Evolutionary conservation across 2,797 vertebrate genomes (phyloP).

Genomic region (Melanitta fusca): DNA sequence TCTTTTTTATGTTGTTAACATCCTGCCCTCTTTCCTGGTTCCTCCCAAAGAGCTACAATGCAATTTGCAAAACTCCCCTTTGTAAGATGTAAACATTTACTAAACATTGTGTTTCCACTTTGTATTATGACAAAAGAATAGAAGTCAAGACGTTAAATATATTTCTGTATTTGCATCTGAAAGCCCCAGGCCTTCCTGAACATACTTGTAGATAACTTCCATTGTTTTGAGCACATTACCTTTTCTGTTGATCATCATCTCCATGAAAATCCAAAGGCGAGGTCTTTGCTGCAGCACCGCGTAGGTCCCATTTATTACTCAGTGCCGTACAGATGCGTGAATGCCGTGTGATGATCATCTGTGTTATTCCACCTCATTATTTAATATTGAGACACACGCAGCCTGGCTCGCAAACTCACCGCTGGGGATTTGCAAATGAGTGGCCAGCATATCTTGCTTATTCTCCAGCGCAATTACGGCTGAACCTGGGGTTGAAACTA

Average conservation of each 20-base stretch:
- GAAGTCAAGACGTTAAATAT: constrained; percentile 68
- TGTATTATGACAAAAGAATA: constrained; percentile 66
- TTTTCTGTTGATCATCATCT: constrained; percentile 32
- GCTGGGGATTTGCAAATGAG: neutral
- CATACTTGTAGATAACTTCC: constrained; percentile 46
- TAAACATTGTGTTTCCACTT: constrained; percentile 72
- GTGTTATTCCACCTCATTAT: neutral
- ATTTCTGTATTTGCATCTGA: constrained; percentile 66
- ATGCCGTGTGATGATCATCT: neutral
- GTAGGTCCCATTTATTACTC: neutral
- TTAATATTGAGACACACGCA: neutral
- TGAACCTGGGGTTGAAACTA: neutral
- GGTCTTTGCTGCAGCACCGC: neutral
- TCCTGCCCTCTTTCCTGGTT: constrained; percentile 74
- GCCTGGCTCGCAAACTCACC: neutral
- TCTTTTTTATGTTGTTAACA: constrained; percentile 75
- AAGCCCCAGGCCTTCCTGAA: constrained; percentile 68
- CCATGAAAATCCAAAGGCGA: neutral
- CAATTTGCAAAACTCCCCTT: constrained; percentile 64
- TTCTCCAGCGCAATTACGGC: neutral
- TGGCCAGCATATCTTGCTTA: neutral
- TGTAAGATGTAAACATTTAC: constrained; percentile 68
- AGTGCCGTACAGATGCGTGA: neutral
- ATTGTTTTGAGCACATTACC: constrained; percentile 11
- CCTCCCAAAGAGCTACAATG: constrained; percentile 69